These are phyloP conservation scores for Epizoanthus fatuus DNA, from an alignment of 92 coral and sea anemone species.

Conservation along the genomic window DNA sequence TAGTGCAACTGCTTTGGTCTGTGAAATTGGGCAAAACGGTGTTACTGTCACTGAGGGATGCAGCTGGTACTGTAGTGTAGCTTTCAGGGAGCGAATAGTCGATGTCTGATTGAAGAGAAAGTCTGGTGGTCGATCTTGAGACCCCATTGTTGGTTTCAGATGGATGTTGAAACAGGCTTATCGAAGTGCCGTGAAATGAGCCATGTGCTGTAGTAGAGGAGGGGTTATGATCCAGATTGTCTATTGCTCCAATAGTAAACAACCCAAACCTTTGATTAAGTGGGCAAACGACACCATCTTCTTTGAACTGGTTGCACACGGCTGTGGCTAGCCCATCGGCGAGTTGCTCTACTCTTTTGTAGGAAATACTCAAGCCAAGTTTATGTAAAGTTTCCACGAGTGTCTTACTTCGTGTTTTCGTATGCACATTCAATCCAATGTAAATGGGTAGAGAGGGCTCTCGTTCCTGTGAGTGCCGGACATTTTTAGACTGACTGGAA, in stretches of 20 bases:
- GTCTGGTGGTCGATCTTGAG: background rate
- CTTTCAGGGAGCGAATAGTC: too few species aligned
- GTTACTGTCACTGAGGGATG: too few species aligned
- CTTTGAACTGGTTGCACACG: slow-evolving; percentile 47
- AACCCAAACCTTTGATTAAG: slow-evolving; percentile 24
- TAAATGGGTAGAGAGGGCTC: slow-evolving; percentile 63
- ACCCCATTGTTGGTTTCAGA: background rate
- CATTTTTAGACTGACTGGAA: background rate
- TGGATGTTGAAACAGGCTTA: slow-evolving; percentile 56
- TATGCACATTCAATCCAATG: slow-evolving; percentile 44
- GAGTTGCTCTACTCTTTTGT: background rate
- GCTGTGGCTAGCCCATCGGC: slow-evolving; percentile 29
- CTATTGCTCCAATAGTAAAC: slow-evolving; percentile 52
- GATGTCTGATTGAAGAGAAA: background rate
- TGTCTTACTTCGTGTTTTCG: slow-evolving; percentile 62
- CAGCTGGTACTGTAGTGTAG: too few species aligned
- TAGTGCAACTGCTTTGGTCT: too few species aligned
- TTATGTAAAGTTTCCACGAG: slow-evolving; percentile 34
- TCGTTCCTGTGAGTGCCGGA: slow-evolving; percentile 27
- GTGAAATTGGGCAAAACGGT: too few species aligned
- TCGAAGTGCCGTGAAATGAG: slow-evolving; percentile 56
- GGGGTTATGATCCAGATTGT: slow-evolving; percentile 61
- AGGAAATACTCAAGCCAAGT: slow-evolving; percentile 29
- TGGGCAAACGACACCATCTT: slow-evolving; percentile 56
- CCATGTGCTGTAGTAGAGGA: slow-evolving; percentile 47